Percentiles rank a stretch among this genome's conserved stretches.
Conservation (phyloP, 2,888 invertebrate genomes). For the Athripsodes cinereus region DNA sequence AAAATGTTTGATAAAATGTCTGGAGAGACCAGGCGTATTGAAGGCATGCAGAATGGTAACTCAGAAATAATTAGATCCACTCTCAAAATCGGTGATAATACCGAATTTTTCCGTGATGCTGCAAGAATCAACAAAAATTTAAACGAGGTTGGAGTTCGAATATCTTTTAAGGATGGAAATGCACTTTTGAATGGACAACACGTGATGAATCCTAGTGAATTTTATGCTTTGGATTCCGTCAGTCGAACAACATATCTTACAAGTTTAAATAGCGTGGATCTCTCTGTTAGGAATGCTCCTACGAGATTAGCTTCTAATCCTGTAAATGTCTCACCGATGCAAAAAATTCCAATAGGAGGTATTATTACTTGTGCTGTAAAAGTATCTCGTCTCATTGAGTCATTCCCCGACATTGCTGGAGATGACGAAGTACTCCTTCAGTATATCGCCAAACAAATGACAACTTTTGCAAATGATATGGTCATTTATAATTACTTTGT, state of each 20-base stretch:
- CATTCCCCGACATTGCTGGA: constrained; percentile 22
- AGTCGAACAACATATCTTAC: constrained; percentile 39
- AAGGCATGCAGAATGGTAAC: constrained; percentile 44
- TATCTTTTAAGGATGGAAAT: constrained; percentile 45
- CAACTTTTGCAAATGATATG: constrained; percentile 6
- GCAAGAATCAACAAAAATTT: constrained; percentile 49
- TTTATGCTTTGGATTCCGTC: constrained; percentile 36
- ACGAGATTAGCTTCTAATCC: constrained; percentile 32
- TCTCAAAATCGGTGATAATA: constrained; percentile 47
- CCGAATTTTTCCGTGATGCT: constrained; percentile 51
- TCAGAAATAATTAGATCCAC: constrained; percentile 52
- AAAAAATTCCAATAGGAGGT: not conserved
- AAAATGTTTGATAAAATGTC: constrained; percentile 54
- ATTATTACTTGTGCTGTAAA: not conserved
- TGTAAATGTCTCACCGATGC: not conserved
- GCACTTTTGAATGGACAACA: constrained; percentile 44
- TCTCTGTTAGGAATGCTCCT: constrained; percentile 35
- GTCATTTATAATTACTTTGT: constrained; percentile 35
- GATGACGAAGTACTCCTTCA: constrained; percentile 33
- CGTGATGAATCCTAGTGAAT: constrained; percentile 40
- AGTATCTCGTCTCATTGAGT: constrained; percentile 7
- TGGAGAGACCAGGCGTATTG: constrained; percentile 47
- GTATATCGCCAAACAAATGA: constrained; percentile 9
- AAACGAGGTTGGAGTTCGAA: constrained; percentile 45
- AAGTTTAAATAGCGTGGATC: constrained; percentile 36